Evolutionary conservation across 2,888 invertebrate species (phyloP).

Genomic region (Pseudolycoriella hygida): DNA sequence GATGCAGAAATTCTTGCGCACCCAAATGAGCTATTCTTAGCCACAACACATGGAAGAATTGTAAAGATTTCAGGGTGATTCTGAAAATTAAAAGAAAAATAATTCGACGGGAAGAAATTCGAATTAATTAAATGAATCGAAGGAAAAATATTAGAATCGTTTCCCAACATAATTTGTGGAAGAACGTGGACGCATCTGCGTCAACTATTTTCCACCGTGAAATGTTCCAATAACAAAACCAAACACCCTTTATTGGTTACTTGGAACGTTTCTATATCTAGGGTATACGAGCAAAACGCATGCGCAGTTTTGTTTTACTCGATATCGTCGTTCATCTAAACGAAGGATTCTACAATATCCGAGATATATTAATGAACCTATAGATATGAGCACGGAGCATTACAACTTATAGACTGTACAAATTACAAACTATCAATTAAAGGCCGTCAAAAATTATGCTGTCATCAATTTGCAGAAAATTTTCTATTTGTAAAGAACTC

Average conservation of each 20-base stretch:
- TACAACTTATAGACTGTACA: not conserved
- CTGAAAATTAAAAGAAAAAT: not conserved
- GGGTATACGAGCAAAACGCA: not conserved
- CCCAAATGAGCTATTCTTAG: not conserved
- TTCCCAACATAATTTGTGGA: no score
- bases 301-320: not conserved
- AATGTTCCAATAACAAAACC: not conserved
- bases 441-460: not conserved
- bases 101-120: not conserved
- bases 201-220: no score
- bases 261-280: not conserved
- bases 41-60: constrained; percentile 1
- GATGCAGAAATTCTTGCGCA: constrained; percentile 1
- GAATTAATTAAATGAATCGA: no score
- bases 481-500: no score
- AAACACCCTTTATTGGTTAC: not conserved
- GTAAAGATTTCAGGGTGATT: not conserved
- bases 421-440: not conserved
- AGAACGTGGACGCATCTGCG: no score
- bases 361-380: not conserved
- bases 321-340: no score
- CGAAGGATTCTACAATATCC: not conserved
- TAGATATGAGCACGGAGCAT: no score
- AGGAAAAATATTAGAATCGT: no score
- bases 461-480: no score